Evolutionary conservation across 2,888 invertebrate species (phyloP).

Genomic region (Chironomus riparius): DNA sequence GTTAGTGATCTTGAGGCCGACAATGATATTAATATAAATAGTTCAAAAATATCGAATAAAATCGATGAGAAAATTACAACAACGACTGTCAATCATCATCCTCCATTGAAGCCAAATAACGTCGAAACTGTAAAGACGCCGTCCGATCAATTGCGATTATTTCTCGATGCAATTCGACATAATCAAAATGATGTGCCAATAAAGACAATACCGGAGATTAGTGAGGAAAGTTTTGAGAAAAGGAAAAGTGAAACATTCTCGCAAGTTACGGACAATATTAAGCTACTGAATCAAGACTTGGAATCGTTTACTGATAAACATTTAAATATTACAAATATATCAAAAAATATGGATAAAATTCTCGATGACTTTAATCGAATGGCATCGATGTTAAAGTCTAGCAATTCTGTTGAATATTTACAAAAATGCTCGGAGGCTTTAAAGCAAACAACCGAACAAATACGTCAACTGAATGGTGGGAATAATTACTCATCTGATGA

Average conservation of each 20-base stretch:
- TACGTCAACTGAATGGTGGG: conserved; percentile 35
- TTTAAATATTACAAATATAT: conserved; percentile 32
- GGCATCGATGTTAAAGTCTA: conserved; percentile 38
- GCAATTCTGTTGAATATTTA: conserved; percentile 39
- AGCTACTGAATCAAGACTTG: conserved; percentile 41
- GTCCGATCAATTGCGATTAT: conserved; percentile 41
- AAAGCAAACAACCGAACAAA: conserved; percentile 39
- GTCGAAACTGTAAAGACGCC: conserved; percentile 35
- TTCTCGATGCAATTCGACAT: conserved; percentile 41
- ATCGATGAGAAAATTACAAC: conserved; percentile 11
- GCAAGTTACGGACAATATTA: conserved; percentile 41
- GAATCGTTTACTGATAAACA: conserved; percentile 33
- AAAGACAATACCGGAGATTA: not conserved
- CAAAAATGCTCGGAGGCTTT: conserved; percentile 42
- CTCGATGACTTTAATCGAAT: conserved; percentile 42
- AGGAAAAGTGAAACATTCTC: conserved; percentile 40
- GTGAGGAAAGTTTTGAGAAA: conserved; percentile 1
- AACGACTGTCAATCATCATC: not conserved
- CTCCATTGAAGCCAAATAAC: not conserved
- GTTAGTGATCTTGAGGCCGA: conserved; percentile 12
- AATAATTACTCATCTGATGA: conserved; percentile 36
- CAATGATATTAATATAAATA: not conserved
- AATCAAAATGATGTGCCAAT: conserved; percentile 35
- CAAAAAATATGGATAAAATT: conserved; percentile 40
- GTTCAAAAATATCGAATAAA: conserved; percentile 4